Base-by-base conservation (phyloP, 2,888 invertebrate genomes). In the Julus scandinavius region DNA sequence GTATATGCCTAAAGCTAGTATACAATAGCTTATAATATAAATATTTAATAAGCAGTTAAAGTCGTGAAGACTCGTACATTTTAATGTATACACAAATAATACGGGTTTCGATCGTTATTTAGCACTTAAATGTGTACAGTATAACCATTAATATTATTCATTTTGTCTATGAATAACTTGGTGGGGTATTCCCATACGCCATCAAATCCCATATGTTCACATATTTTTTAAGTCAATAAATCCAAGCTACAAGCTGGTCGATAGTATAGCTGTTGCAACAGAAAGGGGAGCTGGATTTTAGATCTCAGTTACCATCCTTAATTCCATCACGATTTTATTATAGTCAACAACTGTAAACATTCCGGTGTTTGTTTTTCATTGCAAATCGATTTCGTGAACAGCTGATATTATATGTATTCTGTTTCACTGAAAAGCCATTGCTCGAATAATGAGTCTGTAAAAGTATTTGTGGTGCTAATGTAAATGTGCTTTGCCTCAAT, bases 371-470 rank as follows among this genome's bases (percentile, higher is more conserved):
- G 38, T 80, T 80, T 38, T 80, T 80, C 1, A 80, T 38, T 20
- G 80, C 1, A 80, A 80, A 80, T 80, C 54, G 38, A 38, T 38
- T 20, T 80, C 6, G 41, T 45, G 41, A n/a, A 17, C 63, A 63
- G 80, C 80, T 38, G 80, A 80, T 80, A 11, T 80, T 80, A 6
- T 13, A 38, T 13, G 6, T 80, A 80, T 80, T 80, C 11, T 80
- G 7, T 80, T 38, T 38, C 4, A 9, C 63, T 17, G 5, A 29
- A 38, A 80, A 80, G 80, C 7, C 80, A 80, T 38, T 80, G 80
- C 80, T 80, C 80, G 80, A 80, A 80, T 80, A 80, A 80, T 38
- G 80, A 80, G 80, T 29, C 38, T 80, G 38, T 38, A 80, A 80
- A 38, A 80, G 29, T 80, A 80, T 80, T 80, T 38, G 80, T 38